Conservation (phyloP, 2,113 vertebrate species). For the Pteropus alecto region DNA sequence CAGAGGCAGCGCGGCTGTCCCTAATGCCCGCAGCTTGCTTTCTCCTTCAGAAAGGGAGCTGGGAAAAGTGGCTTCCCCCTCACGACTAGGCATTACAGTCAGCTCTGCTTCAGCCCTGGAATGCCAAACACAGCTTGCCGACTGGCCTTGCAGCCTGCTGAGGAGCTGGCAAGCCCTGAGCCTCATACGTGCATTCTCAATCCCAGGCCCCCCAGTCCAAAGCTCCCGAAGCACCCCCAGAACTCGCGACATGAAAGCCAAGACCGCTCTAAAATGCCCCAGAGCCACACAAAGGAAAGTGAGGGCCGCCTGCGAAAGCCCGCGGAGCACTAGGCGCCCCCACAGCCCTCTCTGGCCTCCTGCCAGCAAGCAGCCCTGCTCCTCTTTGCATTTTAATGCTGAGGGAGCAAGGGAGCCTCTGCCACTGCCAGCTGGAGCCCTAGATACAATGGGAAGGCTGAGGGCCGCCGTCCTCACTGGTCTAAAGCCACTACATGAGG, state of each 20-base stretch:
- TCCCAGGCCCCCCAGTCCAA: neutral
- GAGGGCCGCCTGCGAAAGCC: slow-evolving; percentile 10
- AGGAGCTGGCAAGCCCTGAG: neutral
- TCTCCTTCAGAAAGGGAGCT: neutral
- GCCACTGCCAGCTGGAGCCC: slow-evolving; percentile 61
- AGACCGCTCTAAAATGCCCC: slow-evolving; percentile 3
- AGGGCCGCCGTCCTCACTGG: neutral
- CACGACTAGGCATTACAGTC: neutral
- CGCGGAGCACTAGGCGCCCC: slow-evolving; percentile 25
- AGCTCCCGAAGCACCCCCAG: neutral
- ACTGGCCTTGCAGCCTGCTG: neutral
- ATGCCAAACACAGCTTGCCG: neutral
- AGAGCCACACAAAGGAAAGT: slow-evolving; percentile 42
- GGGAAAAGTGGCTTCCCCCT: neutral
- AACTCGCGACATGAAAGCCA: neutral
- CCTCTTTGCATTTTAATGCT: slow-evolving; percentile 74
- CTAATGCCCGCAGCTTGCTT: neutral
- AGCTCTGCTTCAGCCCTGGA: neutral
- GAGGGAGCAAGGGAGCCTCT: slow-evolving; percentile 54
- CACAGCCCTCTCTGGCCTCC: slow-evolving; percentile 40
- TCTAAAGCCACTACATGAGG: neutral
- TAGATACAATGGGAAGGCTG: slow-evolving; percentile 66
- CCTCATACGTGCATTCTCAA: neutral
- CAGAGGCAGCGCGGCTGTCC: too few species aligned
- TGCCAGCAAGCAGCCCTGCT: slow-evolving; percentile 49